These are phyloP conservation scores for Hymenopus coronatus DNA, from an alignment of 2,888 invertebrate species.

Conservation along the genomic window DNA sequence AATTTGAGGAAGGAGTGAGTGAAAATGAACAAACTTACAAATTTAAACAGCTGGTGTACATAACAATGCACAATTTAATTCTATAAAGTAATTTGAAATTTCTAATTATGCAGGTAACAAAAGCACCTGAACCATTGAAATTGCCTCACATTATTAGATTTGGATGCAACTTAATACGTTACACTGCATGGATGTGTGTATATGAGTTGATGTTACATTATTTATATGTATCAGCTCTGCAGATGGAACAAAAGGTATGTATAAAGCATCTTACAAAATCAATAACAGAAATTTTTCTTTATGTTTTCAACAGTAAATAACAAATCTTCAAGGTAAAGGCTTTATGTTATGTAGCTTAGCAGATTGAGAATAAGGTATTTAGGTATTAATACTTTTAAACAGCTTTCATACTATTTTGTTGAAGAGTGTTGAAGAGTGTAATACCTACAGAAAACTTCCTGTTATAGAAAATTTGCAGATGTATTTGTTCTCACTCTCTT, in stretches of 20 bases:
- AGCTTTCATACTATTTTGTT: no score
- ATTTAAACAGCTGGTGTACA: not conserved
- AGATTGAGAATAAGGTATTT: no score
- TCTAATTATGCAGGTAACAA: constrained; percentile 22
- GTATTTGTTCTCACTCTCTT: no score
- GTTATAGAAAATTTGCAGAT: no score
- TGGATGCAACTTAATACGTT: constrained; percentile 51
- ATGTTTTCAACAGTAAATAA: no score
- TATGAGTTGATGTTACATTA: constrained; percentile 74
- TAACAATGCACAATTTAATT: no score
- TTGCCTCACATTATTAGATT: constrained; percentile 36
- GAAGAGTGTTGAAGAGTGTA: no score
- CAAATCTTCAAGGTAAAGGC: no score
- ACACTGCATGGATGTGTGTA: constrained; percentile 65
- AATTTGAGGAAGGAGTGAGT: constrained; percentile 57
- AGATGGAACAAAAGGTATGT: constrained; percentile 60
- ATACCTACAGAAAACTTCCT: no score
- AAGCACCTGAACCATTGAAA: constrained; percentile 38
- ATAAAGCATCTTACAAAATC: not conserved
- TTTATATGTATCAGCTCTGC: constrained; percentile 76
- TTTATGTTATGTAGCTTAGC: no score
- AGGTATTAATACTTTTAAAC: no score
- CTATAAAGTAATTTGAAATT: not conserved
- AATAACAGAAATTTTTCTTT: no score
- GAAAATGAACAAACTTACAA: not conserved